These are phyloP conservation scores for Prunella strophiata DNA, from an alignment of 2,797 vertebrate genomes.

Conservation along the genomic window DNA sequence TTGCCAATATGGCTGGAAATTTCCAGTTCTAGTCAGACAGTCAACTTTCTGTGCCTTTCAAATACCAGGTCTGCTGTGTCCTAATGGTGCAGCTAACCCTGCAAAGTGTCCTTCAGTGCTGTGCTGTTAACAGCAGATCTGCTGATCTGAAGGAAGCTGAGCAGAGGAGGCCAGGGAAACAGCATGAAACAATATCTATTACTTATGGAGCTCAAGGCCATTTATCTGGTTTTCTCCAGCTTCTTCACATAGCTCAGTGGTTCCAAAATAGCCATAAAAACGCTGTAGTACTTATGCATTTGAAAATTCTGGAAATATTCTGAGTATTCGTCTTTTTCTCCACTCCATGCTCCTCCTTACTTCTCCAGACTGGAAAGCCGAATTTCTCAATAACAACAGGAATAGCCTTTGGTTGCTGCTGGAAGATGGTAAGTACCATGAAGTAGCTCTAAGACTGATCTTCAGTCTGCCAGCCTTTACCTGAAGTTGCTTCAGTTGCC, in stretches of 20 bases:
- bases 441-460: not conserved
- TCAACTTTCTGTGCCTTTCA: not conserved
- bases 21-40: not conserved
- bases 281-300: accelerated
- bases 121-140: not conserved
- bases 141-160: accelerated
- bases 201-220: not conserved
- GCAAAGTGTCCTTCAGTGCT: accelerated
- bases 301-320: not conserved
- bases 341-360: not conserved
- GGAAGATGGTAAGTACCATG: not conserved
- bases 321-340: not conserved
- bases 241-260: accelerated
- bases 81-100: not conserved
- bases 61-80: not conserved
- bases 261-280: not conserved
- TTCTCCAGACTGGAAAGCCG: not conserved
- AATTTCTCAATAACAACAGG: not conserved
- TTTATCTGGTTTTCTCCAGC: not conserved
- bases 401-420: not conserved
- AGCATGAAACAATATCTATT: not conserved
- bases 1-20: not conserved
- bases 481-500: not conserved
- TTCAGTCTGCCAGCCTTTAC: not conserved
- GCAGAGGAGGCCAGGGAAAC: not conserved